Conservation (phyloP, 1,140 invertebrate species). For the Metopolophium dirhodum region DNA sequence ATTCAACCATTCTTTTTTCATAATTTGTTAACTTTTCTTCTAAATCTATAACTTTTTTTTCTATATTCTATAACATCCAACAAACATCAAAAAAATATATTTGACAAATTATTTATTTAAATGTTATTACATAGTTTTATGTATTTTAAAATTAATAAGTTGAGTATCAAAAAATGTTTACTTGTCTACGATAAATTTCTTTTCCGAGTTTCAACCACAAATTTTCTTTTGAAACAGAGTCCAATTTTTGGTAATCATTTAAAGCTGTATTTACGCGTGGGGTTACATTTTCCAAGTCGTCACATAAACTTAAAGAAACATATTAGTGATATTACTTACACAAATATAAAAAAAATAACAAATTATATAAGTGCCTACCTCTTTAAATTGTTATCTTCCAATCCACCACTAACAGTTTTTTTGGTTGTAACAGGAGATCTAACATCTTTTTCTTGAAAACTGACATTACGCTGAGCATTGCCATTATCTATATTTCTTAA, state of each 20-base stretch:
- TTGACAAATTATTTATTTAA: neutral
- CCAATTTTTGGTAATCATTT: constrained; percentile 29
- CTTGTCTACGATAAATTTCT: constrained; percentile 54
- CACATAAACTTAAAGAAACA: constrained; percentile 24
- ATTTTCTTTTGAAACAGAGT: constrained; percentile 54
- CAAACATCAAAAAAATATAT: neutral
- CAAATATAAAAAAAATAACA: neutral
- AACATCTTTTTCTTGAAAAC: constrained; percentile 24
- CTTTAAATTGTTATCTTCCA: constrained; percentile 32
- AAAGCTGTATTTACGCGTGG: neutral
- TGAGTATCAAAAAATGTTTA: neutral
- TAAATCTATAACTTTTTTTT: constrained; percentile 51
- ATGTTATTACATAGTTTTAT: neutral
- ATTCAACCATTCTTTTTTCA: constrained; percentile 37
- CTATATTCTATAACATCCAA: constrained; percentile 34
- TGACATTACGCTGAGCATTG: neutral
- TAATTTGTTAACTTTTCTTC: constrained; percentile 48
- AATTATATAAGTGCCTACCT: constrained; percentile 40
- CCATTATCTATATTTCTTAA: neutral
- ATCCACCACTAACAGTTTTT: neutral
- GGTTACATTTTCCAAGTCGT: neutral
- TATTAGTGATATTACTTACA: neutral
- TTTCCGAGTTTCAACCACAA: constrained; percentile 49
- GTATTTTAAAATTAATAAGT: neutral
- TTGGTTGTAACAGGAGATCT: neutral